Percentiles rank a stretch among this genome's conserved stretches.
Evolutionary conservation across 2,797 vertebrate species (phyloP).

Genomic region (Falco columbarius): DNA sequence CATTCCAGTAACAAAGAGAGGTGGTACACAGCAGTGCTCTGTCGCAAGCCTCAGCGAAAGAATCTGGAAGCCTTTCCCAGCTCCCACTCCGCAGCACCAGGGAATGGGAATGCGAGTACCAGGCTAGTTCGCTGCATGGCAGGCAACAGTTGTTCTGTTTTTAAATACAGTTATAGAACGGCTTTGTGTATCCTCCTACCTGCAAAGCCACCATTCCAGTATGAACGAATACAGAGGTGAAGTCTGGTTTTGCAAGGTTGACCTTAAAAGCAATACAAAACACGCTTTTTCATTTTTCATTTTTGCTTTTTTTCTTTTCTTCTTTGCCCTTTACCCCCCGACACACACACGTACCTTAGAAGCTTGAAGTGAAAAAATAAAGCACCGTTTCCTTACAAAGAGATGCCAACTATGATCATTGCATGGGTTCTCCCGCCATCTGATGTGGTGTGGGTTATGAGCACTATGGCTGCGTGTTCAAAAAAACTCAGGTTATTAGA

Average conservation of each 20-base stretch:
- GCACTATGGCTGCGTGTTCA: neutral
- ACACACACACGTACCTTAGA: neutral
- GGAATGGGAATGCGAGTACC: neutral
- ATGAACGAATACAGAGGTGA: accelerated
- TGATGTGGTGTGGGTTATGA: neutral
- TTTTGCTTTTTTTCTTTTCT: neutral
- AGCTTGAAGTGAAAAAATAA: neutral
- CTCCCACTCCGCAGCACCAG: neutral
- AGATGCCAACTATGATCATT: neutral
- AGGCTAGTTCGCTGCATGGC: neutral
- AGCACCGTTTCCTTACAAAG: neutral
- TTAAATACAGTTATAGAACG: neutral
- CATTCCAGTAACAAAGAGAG: slow-evolving; percentile 56
- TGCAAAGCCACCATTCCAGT: neutral
- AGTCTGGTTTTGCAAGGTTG: neutral
- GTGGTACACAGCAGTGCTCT: neutral
- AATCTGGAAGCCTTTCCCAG: neutral
- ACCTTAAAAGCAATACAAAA: neutral
- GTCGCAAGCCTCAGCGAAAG: neutral
- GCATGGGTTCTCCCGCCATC: accelerated
- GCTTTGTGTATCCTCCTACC: neutral
- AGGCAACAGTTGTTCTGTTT: neutral
- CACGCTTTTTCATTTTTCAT: neutral
- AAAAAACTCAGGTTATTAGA: neutral
- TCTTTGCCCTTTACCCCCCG: no score